Evolutionary conservation across 2,797 vertebrate genomes (phyloP).

Genomic region (Ambastaia sidthimunki): DNA sequence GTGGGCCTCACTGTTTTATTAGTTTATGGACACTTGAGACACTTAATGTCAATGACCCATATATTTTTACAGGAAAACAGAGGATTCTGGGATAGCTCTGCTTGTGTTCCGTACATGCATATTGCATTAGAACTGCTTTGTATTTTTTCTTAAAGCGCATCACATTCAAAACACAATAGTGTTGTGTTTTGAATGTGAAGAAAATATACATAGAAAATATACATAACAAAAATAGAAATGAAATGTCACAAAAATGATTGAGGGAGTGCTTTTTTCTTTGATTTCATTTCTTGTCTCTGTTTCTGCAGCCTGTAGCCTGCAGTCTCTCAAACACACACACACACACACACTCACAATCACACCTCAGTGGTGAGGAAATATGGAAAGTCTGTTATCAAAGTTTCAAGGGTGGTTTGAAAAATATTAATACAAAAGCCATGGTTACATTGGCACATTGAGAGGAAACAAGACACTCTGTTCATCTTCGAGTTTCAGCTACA

Average conservation of each 20-base stretch:
- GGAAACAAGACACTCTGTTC: slow-evolving; percentile 44
- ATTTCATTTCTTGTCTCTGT: neutral
- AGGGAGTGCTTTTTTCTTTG: no score
- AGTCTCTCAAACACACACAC: slow-evolving; percentile 3
- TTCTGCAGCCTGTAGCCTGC: no score
- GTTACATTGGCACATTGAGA: slow-evolving; percentile 51
- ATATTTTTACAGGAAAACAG: slow-evolving; percentile 9
- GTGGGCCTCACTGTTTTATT: slow-evolving; percentile 10
- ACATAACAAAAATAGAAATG: neutral
- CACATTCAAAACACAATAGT: neutral
- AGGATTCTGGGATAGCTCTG: neutral
- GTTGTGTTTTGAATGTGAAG: no score
- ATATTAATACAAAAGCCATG: slow-evolving; percentile 61
- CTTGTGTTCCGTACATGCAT: slow-evolving; percentile 14
- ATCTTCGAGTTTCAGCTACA: slow-evolving; percentile 45
- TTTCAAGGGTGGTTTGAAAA: slow-evolving; percentile 52
- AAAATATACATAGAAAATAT: no score
- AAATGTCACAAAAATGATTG: neutral
- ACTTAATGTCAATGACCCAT: slow-evolving; percentile 37
- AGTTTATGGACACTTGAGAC: slow-evolving; percentile 2
- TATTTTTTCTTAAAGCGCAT: neutral
- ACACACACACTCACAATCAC: neutral
- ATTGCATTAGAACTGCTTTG: neutral
- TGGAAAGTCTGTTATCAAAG: slow-evolving; percentile 55
- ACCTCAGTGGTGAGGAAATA: slow-evolving; percentile 31